phyloP scores from a whole-genome alignment of 2,888 invertebrate species.

The Megamerina dolium region DNA sequence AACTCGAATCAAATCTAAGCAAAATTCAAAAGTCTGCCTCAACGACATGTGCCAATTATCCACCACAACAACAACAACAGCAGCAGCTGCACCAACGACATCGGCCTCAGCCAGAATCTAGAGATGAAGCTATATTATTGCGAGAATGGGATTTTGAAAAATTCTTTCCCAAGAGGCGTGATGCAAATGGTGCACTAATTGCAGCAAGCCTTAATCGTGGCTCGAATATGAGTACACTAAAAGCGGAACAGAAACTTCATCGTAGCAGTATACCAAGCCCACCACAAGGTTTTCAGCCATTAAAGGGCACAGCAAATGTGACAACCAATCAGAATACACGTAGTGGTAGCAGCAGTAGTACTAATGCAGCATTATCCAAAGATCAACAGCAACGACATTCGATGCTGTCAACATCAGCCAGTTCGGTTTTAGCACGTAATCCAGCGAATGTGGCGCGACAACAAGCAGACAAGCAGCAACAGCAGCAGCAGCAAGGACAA shows the following conservation, averaged over 20 bases:
- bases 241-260: slow-evolving; percentile 43
- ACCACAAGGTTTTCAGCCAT: slow-evolving; percentile 32
- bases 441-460: neutral
- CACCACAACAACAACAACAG: slow-evolving; percentile 33
- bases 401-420: slow-evolving; percentile 2
- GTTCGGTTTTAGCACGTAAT: neutral
- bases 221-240: slow-evolving; percentile 49
- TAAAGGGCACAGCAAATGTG: slow-evolving; percentile 18
- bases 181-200: slow-evolving; percentile 21
- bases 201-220: slow-evolving; percentile 36
- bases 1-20: slow-evolving; percentile 41
- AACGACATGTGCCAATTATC: slow-evolving; percentile 37
- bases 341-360: slow-evolving; percentile 28
- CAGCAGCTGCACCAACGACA: too few species aligned
- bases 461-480: neutral
- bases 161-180: slow-evolving; percentile 60
- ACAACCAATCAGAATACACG: slow-evolving; percentile 12
- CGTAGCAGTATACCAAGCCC: slow-evolving; percentile 38
- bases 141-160: slow-evolving; percentile 85
- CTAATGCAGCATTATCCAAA: slow-evolving; percentile 3
- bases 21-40: slow-evolving; percentile 44
- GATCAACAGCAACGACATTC: slow-evolving; percentile 7
- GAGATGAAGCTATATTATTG: slow-evolving; percentile 72
- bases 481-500: neutral
- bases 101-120: slow-evolving; percentile 25